These are phyloP conservation scores for Strigops habroptila DNA, from an alignment of 2,113 vertebrate species.

Conservation along the genomic window DNA sequence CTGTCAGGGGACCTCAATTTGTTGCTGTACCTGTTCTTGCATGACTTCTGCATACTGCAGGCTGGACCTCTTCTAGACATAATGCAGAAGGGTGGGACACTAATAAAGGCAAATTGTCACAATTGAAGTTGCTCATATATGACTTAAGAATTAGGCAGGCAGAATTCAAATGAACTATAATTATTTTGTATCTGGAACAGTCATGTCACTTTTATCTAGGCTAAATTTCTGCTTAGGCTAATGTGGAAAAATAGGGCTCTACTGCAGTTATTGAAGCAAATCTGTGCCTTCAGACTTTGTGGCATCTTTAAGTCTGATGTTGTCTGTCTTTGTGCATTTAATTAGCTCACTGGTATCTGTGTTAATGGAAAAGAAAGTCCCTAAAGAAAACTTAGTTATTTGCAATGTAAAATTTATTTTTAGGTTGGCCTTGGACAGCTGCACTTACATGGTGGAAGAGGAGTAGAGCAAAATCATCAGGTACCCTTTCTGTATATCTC, in stretches of 20 bases:
- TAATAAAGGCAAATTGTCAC: not conserved
- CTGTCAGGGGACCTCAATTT: not conserved
- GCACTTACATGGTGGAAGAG: constrained; percentile 94
- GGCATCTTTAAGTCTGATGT: not conserved
- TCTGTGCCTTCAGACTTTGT: not conserved
- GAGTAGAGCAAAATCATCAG: constrained; percentile 97
- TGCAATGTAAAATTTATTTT: not conserved
- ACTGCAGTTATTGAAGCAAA: not conserved
- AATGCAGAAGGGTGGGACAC: not conserved
- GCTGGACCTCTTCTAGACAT: not conserved
- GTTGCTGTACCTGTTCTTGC: not conserved
- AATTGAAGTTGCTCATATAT: not conserved
- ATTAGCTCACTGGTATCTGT: not conserved
- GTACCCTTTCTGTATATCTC: constrained; percentile 60
- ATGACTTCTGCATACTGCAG: not conserved
- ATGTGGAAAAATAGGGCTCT: not conserved
- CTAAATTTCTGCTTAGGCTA: not conserved
- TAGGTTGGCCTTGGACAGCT: constrained; percentile 96
- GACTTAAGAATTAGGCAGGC: not conserved
- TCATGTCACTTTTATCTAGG: not conserved
- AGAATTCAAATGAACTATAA: not conserved
- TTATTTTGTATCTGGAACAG: not conserved
- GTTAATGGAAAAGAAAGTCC: not conserved
- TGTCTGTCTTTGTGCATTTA: not conserved
- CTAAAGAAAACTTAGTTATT: not conserved